Base-by-base conservation (phyloP, 2,113 vertebrate species). In the Sakesphorus luctuosus region DNA sequence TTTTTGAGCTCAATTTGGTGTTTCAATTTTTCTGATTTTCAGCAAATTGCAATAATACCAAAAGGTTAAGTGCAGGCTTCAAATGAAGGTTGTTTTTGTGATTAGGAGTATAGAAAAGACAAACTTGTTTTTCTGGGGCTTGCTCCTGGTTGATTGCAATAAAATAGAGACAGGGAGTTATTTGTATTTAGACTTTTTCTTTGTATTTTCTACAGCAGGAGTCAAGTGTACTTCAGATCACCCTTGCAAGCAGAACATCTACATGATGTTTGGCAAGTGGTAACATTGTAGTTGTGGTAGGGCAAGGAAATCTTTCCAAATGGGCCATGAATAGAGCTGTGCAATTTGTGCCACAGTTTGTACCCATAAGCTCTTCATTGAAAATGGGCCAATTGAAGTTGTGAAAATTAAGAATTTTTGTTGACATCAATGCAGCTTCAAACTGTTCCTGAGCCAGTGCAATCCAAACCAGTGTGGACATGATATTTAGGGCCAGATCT, bases 11-110 rank as follows among this genome's bases (percentile, higher is more conserved):
- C 46, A 13, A 29, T 44, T 88, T 83, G 52, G 15, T 65, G 25
- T 72, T 86, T 86, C 68, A 35, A 16, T n/a, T 73, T 88, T 83
- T 95, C 67, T 61, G 69, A 55, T 53, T 87, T 81, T 55, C 84
- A 95, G 83, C 49, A 49, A 82, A 93, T 89, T 66, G 61, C 59
- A 75, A 21, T 53, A 90, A 58, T 78, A 84, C 17, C 19, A 33
- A 87, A 90, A 94, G 85, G 85, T 94, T 91, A 97, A 89, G 79
- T 76, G 36, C 43, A 69, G n/a, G 26, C 58, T 82, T 84, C 74
- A 94, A 66, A 92, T 36, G 59, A 81, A 83, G 50, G 55, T n/a
- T 62, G 28, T 2, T 73, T 74, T 81, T 86, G 49, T 58, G 35
- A 77, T 84, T 89, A 68, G 40, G 36, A 25, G 24, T 33, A 16